These are phyloP conservation scores for Axinella damicornis DNA, from an alignment of 37 sponge, comb jelly and placozoan genomes.

Conservation along the genomic window DNA sequence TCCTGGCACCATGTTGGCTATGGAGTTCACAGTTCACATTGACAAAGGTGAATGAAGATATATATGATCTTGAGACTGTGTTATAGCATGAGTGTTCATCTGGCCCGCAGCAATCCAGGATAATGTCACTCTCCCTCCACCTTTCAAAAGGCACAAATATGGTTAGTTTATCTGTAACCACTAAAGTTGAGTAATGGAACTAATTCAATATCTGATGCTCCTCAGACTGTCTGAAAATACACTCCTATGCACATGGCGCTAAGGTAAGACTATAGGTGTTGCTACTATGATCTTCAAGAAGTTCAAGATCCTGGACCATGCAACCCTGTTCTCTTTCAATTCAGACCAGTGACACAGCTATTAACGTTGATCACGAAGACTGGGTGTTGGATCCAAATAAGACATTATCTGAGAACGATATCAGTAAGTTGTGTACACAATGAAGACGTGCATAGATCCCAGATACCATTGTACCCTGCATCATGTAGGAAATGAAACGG, in stretches of 20 bases:
- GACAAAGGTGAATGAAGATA: too few relatives aligned
- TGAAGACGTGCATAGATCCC: too few relatives aligned
- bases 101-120: conserved; percentile 17
- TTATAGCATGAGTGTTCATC: too few relatives aligned
- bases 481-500: conserved; percentile 64
- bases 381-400: conserved; percentile 47
- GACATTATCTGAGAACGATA: conserved; percentile 29
- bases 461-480: too few relatives aligned
- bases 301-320: too few relatives aligned
- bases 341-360: conserved; percentile 61
- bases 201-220: not conserved
- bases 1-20: not conserved
- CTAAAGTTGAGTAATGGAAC: too few relatives aligned
- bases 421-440: too few relatives aligned
- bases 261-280: conserved; percentile 26
- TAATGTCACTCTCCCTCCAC: conserved; percentile 15
- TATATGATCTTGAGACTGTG: too few relatives aligned
- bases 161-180: conserved; percentile 15
- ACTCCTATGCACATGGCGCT: conserved; percentile 55
- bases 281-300: not conserved
- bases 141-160: conserved; percentile 61
- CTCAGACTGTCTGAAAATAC: conserved; percentile 62
- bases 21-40: conserved; percentile 26
- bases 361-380: conserved; percentile 41
- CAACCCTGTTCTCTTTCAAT: not conserved